Conservation (phyloP, 2,113 vertebrate species). For the Paralichthys olivaceus region DNA sequence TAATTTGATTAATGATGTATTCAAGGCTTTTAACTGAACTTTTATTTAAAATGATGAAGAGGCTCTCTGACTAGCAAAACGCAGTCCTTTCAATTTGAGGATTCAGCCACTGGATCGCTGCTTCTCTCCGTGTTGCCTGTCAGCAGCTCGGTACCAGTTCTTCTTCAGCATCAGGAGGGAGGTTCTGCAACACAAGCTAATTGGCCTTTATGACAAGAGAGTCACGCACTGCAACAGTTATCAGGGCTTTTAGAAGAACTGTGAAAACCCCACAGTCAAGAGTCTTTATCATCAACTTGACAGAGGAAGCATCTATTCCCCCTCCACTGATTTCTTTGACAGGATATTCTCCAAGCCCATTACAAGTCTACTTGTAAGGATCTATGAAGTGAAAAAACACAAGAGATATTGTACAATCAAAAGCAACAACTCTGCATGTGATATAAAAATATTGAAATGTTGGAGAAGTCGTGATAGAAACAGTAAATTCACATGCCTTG, state of each 20-base stretch:
- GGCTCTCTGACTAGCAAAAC: slow-evolving; percentile 21
- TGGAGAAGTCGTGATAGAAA: too few relatives aligned
- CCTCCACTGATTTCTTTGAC: neutral
- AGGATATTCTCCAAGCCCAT: neutral
- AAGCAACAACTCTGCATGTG: too few relatives aligned
- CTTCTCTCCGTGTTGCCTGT: slow-evolving; percentile 39
- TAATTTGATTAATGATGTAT: slow-evolving; percentile 38
- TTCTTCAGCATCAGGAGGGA: slow-evolving; percentile 26
- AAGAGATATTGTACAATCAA: neutral
- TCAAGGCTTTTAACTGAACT: slow-evolving; percentile 15
- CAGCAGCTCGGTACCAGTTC: slow-evolving; percentile 34
- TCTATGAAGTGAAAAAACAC: neutral
- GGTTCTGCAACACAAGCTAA: slow-evolving; percentile 38
- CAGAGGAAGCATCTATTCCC: neutral
- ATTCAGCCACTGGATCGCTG: slow-evolving; percentile 51
- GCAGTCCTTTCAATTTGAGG: slow-evolving; percentile 41
- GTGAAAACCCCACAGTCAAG: slow-evolving; percentile 1
- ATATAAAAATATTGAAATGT: too few relatives aligned
- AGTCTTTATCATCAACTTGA: neutral
- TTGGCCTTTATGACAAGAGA: slow-evolving; percentile 46
- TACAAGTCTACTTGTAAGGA: neutral
- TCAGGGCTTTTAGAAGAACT: slow-evolving; percentile 12
- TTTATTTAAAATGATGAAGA: slow-evolving; percentile 40
- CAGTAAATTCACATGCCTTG: too few relatives aligned
- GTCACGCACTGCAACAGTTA: slow-evolving; percentile 34